Base-by-base conservation (phyloP, 2,113 vertebrate genomes). In the Patagioenas fasciata region DNA sequence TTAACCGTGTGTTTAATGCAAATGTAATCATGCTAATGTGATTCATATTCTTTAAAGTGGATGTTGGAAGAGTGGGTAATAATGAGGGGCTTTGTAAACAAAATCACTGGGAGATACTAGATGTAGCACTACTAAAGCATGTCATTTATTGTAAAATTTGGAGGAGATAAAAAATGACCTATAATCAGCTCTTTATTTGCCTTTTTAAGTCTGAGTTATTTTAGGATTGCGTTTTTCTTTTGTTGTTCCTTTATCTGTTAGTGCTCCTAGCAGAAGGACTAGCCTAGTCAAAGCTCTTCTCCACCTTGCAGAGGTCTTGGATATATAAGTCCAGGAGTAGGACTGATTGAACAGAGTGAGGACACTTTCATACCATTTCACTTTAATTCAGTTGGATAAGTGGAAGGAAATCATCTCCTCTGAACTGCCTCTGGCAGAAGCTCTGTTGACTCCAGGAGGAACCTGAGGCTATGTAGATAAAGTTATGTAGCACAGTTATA, bases 21-120 rank as follows among this genome's bases (percentile, higher is more conserved):
- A 97, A 96, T 94, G 94, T 47, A 96, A 93, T 93, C 83, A 96
- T 0, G 1, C 6, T 93, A 93, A 95, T 88, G 58, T 10, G 10
- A 96, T 95, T 94, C 85, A 77, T 53, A 40, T 89, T 92, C 86
- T 96, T 94, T 73, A 94, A 95, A 84, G 67, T 88, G 85, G 89
- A 91, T 16, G 79, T 83, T 60, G 79, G 56, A 67, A 93, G 72
- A 69, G 50, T 36, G 67, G 26, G 20, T 78, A 95, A 92, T 96
- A 93, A 94, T 50, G 70, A 75, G 61, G 95, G 71, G 50, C 74
- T 95, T 87, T 91, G 75, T 92, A 97, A 97, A 96, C 66, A 95
- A 92, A 94, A 92, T 92, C 90, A 44, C n/a, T 75, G 51, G 67
- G 65, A 92, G 28, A 91, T 64, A 79, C 15, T 89, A 77, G 60